Evolutionary conservation across 1,140 invertebrate genomes (phyloP).

Genomic region (Drosophila littoralis): DNA sequence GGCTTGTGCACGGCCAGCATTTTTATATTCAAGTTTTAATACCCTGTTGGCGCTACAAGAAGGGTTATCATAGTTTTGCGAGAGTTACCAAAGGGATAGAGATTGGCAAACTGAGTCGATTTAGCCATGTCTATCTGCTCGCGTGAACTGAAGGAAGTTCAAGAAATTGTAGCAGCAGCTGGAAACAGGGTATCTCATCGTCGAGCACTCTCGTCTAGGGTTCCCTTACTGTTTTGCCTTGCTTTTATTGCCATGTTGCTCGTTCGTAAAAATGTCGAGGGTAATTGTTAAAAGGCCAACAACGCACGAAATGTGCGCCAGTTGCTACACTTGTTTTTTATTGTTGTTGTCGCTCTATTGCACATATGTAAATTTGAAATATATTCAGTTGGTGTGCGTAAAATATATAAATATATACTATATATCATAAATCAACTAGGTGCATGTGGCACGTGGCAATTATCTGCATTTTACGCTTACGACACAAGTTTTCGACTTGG

Average conservation of each 20-base stretch:
- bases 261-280: constrained; percentile 33
- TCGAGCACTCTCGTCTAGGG: background rate
- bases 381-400: constrained; percentile 4
- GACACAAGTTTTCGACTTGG: constrained; percentile 3
- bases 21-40: constrained; percentile 14
- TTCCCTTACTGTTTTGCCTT: background rate
- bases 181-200: background rate
- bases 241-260: background rate
- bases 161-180: too few relatives aligned
- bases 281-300: constrained; percentile 29
- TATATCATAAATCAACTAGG: constrained; percentile 17
- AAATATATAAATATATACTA: constrained; percentile 7
- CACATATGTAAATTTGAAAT: constrained; percentile 31
- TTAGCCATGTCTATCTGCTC: too few relatives aligned
- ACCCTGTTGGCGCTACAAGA: too few relatives aligned
- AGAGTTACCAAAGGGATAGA: too few relatives aligned
- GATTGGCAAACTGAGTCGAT: too few relatives aligned
- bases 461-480: constrained; percentile 5
- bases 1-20: constrained; percentile 26
- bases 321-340: constrained; percentile 4
- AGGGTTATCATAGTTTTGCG: too few relatives aligned
- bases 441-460: constrained; percentile 12
- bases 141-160: too few relatives aligned
- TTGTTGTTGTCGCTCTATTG: constrained; percentile 1
- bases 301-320: constrained; percentile 18